Conservation (phyloP, 2,888 invertebrate genomes). For the Folsomia candida region DNA sequence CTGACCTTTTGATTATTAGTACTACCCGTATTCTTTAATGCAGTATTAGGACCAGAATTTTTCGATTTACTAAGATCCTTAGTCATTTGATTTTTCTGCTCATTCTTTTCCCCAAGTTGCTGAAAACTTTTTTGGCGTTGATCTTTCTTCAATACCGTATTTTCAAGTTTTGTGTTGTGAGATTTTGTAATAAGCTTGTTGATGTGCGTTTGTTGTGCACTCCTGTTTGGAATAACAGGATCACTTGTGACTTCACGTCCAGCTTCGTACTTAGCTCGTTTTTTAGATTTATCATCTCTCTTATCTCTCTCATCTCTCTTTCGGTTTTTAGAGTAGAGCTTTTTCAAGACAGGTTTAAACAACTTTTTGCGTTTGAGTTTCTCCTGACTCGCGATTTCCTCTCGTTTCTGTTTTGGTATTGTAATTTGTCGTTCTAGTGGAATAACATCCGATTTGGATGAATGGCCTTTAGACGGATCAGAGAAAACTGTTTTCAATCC, state of each 20-base stretch:
- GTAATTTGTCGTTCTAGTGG: too few relatives aligned
- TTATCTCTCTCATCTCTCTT: too few relatives aligned
- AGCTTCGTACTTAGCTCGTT: conserved; percentile 10
- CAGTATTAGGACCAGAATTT: not conserved
- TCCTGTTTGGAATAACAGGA: too few relatives aligned
- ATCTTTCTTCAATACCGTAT: conserved; percentile 12
- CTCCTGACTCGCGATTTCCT: too few relatives aligned
- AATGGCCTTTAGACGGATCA: too few relatives aligned
- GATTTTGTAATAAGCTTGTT: too few relatives aligned
- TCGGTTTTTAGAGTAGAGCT: not conserved
- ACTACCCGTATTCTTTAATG: not conserved
- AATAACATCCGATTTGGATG: too few relatives aligned
- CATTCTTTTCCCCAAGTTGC: conserved; percentile 23
- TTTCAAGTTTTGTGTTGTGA: not conserved
- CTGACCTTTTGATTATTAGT: conserved; percentile 23
- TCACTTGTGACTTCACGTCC: conserved; percentile 22
- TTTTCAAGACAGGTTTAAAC: not conserved
- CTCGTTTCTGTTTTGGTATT: too few relatives aligned
- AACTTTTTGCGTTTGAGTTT: too few relatives aligned
- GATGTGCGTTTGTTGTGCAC: not conserved
- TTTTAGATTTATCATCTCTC: conserved; percentile 4
- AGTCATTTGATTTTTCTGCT: conserved; percentile 18
- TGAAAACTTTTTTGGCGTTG: conserved; percentile 19
- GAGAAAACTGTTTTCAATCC: not conserved
- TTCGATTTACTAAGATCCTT: conserved; percentile 18